Percentiles rank a stretch among this genome's conserved stretches.
Conservation (phyloP, 2,888 invertebrate species). For the Platycnemis pennipes region DNA sequence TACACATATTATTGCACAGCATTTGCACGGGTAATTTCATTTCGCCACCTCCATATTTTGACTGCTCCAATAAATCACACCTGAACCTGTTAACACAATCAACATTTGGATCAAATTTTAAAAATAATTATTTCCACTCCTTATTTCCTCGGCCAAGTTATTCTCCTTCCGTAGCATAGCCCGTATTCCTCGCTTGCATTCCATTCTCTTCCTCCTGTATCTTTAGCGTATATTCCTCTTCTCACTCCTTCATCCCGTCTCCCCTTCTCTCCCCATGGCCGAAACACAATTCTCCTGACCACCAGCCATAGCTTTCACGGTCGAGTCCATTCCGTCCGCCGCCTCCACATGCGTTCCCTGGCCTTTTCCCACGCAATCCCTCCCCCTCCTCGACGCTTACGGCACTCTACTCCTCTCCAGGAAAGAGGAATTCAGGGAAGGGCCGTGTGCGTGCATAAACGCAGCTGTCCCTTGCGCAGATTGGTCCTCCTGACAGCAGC, state of each 20-base stretch:
- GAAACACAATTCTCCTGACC: not conserved
- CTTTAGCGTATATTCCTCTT: not conserved
- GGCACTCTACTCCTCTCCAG: not conserved
- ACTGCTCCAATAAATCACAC: no score
- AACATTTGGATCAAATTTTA: no score
- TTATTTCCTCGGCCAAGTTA: no score
- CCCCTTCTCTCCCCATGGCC: not conserved
- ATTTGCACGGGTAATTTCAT: no score
- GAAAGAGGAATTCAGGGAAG: no score
- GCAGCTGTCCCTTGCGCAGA: not conserved
- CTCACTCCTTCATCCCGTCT: not conserved
- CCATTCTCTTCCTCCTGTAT: not conserved
- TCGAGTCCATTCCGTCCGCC: not conserved
- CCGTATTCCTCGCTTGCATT: not conserved
- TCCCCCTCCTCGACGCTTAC: not conserved
- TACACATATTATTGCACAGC: no score
- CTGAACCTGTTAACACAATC: no score
- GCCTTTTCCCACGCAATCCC: not conserved
- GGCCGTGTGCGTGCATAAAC: not conserved
- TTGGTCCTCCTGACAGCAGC: not conserved
- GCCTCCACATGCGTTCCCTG: not conserved
- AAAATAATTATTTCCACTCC: no score
- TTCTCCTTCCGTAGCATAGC: no score
- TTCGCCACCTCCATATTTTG: no score
- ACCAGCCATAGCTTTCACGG: not conserved